These are phyloP conservation scores for Pelobates cultripes DNA, from an alignment of 2,797 vertebrate genomes.

Conservation along the genomic window DNA sequence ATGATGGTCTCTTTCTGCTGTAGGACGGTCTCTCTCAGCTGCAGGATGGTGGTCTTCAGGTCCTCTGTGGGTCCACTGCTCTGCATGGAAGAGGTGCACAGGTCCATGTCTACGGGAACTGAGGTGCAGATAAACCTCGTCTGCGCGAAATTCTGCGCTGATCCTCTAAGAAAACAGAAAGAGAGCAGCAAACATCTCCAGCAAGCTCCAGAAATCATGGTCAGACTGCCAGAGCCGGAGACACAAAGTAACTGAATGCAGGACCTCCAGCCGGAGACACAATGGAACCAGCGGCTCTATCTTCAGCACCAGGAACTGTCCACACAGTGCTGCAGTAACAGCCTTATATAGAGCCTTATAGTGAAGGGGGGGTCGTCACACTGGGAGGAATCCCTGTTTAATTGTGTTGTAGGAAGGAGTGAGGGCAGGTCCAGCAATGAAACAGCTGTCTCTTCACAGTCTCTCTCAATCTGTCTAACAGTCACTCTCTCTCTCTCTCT, in stretches of 20 bases:
- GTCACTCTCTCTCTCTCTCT: neutral
- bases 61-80: slow-evolving; percentile 87
- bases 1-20: slow-evolving; percentile 96
- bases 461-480: neutral
- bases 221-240: too few relatives aligned
- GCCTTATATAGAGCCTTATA: slow-evolving; percentile 75
- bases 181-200: slow-evolving; percentile 80
- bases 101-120: slow-evolving; percentile 91
- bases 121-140: slow-evolving; percentile 97
- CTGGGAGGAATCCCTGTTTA: slow-evolving; percentile 74
- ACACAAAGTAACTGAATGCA: neutral
- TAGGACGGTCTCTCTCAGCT: slow-evolving; percentile 92
- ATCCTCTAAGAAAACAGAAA: slow-evolving; percentile 68
- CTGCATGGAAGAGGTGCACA: slow-evolving; percentile 89
- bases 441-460: neutral
- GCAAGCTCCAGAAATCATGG: slow-evolving; percentile 70
- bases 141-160: slow-evolving; percentile 85
- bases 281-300: neutral
- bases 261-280: neutral
- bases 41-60: slow-evolving; percentile 87
- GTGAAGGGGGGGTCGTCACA: slow-evolving; percentile 74
- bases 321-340: slow-evolving; percentile 71
- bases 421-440: slow-evolving; percentile 54
- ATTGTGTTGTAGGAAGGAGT: slow-evolving; percentile 62
- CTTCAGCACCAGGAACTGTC: slow-evolving; percentile 77